Evolutionary conservation across 2,797 vertebrate species (phyloP), one percentile per base, ranked within the genome.

Genomic region (Sebastes taczanowskii): DNA sequence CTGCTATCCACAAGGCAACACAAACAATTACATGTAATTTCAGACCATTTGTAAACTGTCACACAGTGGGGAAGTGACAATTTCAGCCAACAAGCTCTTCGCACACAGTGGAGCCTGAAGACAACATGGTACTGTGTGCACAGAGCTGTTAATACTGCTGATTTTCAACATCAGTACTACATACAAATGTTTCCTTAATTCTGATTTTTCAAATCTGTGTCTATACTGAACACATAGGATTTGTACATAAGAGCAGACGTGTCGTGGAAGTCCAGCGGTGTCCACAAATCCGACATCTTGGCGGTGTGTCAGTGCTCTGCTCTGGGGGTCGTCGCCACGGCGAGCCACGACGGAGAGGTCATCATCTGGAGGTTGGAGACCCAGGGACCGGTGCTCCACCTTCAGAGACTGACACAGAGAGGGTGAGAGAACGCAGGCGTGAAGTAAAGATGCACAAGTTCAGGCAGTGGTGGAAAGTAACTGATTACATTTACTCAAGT

Each of bases 351-450:
- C 34, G 91, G 91, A 73, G 87, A 91, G 56, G 74, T 77, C 29
- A 63, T 93, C 1, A 32, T 91, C 63, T 94, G 93, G 93, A 93
- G 88, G 76, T 35, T 87, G 84, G 91, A 92, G 69, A 92, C 86
- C 0, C 87, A 90, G 23, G 84, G 80, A 75, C 84, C 86, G 0
- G 11, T 77, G 67, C 71, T 90, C 6, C 79, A 77, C 18, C 76
- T 93, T 9, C 86, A 71, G 29, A 68, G 68, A 22, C 68, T 86
- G 18, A 80, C 68, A 2, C 82, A 86, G 59, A 9, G 38, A 16
- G 52, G 69, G 87, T 90, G 70, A 86, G 85, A 23, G 18, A n/a
- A 52, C n/a, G 29, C 53, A 72, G 18, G 16, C 2, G 6, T 46
- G 27, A 53, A 22, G 29, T 16, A 55, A 34, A 56, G 27, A 49